A percentile compares a stretch with the other conserved stretches of the same genome.
phyloP scores from a whole-genome alignment of 2,113 vertebrate species.

The Pangasianodon hypophthalmus region DNA sequence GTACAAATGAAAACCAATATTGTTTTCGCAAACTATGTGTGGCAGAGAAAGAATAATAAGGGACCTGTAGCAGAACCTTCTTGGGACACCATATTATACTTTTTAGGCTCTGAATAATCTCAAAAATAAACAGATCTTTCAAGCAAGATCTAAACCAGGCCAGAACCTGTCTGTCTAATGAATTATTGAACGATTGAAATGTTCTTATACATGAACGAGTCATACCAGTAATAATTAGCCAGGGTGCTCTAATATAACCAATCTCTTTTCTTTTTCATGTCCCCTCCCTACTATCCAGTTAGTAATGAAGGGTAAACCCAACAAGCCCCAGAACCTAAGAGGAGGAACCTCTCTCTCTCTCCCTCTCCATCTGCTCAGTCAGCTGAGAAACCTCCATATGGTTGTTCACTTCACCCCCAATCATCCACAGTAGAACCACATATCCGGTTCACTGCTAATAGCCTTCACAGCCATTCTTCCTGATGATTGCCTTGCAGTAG shows the following conservation, averaged over 20 bases:
- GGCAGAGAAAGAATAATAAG: not conserved
- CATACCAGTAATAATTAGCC: not conserved
- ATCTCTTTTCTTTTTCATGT: constrained; percentile 3
- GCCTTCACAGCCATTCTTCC: constrained; percentile 45
- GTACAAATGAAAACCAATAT: not conserved
- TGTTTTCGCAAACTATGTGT: not conserved
- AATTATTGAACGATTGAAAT: not conserved
- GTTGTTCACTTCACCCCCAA: constrained; percentile 36
- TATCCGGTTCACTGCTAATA: constrained; percentile 36
- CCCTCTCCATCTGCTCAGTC: constrained; percentile 50
- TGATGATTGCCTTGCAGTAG: constrained; percentile 37
- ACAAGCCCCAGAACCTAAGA: constrained; percentile 45
- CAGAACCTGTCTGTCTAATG: not conserved
- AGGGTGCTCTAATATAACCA: not conserved
- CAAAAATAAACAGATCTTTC: not conserved
- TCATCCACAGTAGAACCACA: constrained; percentile 41
- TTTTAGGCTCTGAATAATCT: not conserved
- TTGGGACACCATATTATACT: not conserved
- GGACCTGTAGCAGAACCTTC: not conserved
- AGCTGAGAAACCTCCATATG: constrained; percentile 61
- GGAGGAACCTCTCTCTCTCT: constrained; percentile 37
- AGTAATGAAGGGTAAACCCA: constrained; percentile 44
- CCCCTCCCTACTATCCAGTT: not conserved
- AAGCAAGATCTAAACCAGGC: not conserved
- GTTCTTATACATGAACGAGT: not conserved